Base-by-base conservation (phyloP, 92 coral and sea anemone species). In the Phenganax marumi region DNA sequence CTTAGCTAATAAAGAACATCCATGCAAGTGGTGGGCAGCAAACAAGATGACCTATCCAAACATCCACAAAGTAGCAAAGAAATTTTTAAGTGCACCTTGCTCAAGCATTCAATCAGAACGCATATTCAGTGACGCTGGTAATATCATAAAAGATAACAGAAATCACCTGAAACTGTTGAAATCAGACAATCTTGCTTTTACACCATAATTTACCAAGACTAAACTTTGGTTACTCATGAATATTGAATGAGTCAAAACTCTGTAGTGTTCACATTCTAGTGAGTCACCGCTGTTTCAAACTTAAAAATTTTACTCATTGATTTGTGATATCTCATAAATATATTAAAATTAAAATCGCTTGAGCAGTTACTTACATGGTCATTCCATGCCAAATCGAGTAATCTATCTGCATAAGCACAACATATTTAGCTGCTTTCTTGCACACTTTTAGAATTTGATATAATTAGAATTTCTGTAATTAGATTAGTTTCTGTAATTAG, bases 1-100 rank as follows among this genome's bases (percentile, higher is more conserved):
- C 22, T 8, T 23, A 11, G 70, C 70, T 19, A 64, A 64, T 23
- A 19, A 64, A 18, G 70, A 64, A 64, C 33, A 49, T 49, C 70
- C 76, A 13, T 70, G 7, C 76, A 71, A 71, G 76, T 71, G 76
- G 76, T 71, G 76, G 76, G 25, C 48, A 21, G 57, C 76, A 46
- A 25, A 71, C 7, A 46, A 51, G 48, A 8, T 19, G 16, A 25
- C 76, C 48, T 71, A 21, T n/a, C 76, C 76, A 71, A 71, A 13
- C 53, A 47, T 71, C 57, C 39, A 71, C 48, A 13, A 71, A 71
- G 57, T 71, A 10, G 76, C 76, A 13, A 71, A 71, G 48, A 71
- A 25, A 71, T 71, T 47, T 71, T 19, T 71, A 3, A 71, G 76
- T 51, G 76, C 76, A 22, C 76, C 76, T 46, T 47, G 76, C 16